Percentiles rank a stretch among this genome's conserved stretches.
phyloP scores from a whole-genome alignment of 2,797 vertebrate genomes.

The Bovichtus variegatus region DNA sequence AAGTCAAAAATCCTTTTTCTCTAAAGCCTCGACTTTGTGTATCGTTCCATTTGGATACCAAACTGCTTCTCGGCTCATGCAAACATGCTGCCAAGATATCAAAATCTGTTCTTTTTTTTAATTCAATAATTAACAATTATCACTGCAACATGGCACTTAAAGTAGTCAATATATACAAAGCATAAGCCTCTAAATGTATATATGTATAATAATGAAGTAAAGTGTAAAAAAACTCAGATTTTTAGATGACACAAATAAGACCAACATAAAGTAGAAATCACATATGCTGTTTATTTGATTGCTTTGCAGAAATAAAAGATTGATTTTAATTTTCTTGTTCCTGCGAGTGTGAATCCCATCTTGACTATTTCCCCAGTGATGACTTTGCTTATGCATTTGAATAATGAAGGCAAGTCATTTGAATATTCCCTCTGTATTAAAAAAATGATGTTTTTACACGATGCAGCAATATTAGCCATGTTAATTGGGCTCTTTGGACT shows the following conservation, averaged over 20 bases:
- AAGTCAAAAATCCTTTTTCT: slow-evolving; percentile 53
- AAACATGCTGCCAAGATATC: slow-evolving; percentile 8
- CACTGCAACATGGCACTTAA: not conserved
- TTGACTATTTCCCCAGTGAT: slow-evolving; percentile 81
- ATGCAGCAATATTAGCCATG: slow-evolving; percentile 87
- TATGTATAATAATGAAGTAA: slow-evolving; percentile 23
- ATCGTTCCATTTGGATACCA: slow-evolving; percentile 44
- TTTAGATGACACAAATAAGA: slow-evolving; percentile 40
- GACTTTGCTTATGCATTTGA: slow-evolving; percentile 87
- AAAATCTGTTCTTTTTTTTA: not conserved
- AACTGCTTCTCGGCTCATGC: slow-evolving; percentile 25
- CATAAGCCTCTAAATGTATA: not conserved
- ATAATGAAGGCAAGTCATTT: slow-evolving; percentile 88
- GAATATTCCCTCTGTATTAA: slow-evolving; percentile 89
- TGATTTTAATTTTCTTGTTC: slow-evolving; percentile 79
- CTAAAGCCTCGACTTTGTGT: slow-evolving; percentile 29
- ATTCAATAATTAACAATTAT: slow-evolving; percentile 36
- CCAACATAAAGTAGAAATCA: slow-evolving; percentile 36
- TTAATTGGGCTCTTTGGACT: slow-evolving; percentile 89
- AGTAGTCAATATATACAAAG: slow-evolving; percentile 27
- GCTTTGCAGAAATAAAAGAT: slow-evolving; percentile 77
- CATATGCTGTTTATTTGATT: slow-evolving; percentile 68
- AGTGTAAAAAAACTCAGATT: slow-evolving; percentile 23
- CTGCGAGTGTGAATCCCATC: slow-evolving; percentile 77
- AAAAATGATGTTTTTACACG: slow-evolving; percentile 86